Evolutionary conservation across 2,113 vertebrate species (phyloP).

Genomic region (Spea multiplicata): DNA sequence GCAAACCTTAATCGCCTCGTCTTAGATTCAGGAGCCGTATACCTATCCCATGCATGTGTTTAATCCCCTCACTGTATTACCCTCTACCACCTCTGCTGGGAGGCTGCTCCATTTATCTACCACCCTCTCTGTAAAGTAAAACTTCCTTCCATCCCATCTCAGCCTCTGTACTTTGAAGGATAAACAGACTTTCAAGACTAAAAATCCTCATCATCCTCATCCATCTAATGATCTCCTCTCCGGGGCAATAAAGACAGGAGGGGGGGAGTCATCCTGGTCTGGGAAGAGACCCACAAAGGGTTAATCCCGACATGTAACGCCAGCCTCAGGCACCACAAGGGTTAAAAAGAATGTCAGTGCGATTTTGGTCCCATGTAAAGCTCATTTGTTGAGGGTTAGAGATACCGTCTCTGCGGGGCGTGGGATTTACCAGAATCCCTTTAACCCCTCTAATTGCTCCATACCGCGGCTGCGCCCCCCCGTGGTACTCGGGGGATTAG

Average conservation of each 20-base stretch:
- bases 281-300: no score
- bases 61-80: no score
- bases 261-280: no score
- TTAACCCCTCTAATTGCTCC: background rate
- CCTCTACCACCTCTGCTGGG: no score
- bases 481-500: background rate
- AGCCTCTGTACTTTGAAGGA: background rate
- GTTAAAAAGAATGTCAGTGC: background rate
- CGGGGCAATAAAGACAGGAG: no score
- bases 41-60: no score
- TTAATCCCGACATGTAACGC: background rate
- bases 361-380: background rate
- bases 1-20: background rate
- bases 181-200: background rate
- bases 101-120: no score
- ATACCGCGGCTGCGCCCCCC: background rate
- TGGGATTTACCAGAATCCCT: background rate
- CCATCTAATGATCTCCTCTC: no score
- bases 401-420: background rate
- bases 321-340: background rate
- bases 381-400: no score
- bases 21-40: no score
- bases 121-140: no score
- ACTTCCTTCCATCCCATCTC: background rate
- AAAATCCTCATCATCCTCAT: no score